Evolutionary conservation across 2,113 vertebrate genomes (phyloP).

Genomic region (Dicrurus megarhynchus): DNA sequence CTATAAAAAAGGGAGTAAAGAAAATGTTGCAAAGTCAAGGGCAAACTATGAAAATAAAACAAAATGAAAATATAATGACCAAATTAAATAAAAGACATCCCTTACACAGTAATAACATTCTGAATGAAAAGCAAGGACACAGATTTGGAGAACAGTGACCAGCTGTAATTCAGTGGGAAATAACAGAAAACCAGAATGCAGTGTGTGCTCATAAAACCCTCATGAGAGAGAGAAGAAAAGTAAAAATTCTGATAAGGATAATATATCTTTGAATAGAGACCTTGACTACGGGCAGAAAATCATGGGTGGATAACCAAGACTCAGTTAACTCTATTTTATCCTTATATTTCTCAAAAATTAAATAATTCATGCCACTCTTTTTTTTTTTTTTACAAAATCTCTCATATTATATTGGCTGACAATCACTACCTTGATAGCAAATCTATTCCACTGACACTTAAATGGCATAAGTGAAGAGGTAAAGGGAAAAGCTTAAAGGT

Average conservation of each 20-base stretch:
- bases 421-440: background rate
- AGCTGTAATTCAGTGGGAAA: background rate
- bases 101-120: background rate
- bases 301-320: background rate
- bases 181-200: background rate
- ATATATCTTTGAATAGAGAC: background rate
- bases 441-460: background rate
- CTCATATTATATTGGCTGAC: background rate
- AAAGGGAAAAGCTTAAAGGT: background rate
- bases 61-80: conserved; percentile 14
- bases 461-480: background rate
- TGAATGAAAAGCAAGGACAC: background rate
- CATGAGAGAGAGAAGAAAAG: background rate
- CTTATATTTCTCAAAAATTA: background rate
- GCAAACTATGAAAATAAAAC: conserved; percentile 4
- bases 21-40: conserved; percentile 1
- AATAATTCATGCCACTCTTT: background rate
- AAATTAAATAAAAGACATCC: background rate
- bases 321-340: background rate
- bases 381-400: background rate
- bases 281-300: background rate
- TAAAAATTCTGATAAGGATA: background rate
- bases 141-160: background rate
- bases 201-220: background rate
- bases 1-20: background rate